Evolutionary conservation across 1,140 invertebrate species (phyloP).

Genomic region (Drepana arcuata): DNA sequence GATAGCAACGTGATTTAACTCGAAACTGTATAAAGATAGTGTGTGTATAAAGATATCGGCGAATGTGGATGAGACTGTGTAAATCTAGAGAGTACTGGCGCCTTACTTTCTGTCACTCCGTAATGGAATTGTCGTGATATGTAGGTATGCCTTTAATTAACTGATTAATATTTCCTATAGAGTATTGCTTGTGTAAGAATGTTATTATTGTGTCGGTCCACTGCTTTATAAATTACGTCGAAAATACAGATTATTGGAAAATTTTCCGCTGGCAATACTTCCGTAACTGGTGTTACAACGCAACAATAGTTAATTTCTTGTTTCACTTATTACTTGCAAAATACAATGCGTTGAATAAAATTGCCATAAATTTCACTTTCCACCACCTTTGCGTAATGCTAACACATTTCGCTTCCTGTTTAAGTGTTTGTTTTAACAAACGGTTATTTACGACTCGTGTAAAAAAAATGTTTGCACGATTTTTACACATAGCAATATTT

Average conservation of each 20-base stretch:
- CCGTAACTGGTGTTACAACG: constrained; percentile 4
- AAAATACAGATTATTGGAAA: background rate
- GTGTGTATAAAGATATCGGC: too few species aligned
- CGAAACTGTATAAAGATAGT: too few species aligned
- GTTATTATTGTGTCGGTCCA: constrained; percentile 1
- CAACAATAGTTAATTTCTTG: constrained; percentile 8
- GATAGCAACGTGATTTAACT: too few species aligned
- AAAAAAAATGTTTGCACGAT: background rate
- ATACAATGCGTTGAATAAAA: too few species aligned
- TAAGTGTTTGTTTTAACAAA: constrained; percentile 2
- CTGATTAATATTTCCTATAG: background rate
- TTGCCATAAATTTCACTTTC: too few species aligned
- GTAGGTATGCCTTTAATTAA: background rate
- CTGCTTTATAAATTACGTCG: constrained; percentile 4
- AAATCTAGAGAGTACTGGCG: too few species aligned
- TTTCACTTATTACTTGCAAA: constrained; percentile 7
- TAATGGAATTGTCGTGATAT: too few species aligned
- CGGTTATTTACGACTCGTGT: background rate
- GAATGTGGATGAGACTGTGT: too few species aligned
- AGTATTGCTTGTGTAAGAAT: background rate
- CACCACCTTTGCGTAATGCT: background rate
- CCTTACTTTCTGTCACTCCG: too few species aligned
- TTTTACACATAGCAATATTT: background rate
- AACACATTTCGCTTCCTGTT: constrained; percentile 4
- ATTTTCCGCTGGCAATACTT: constrained; percentile 9